Evolutionary conservation across 1,140 invertebrate genomes (phyloP).

Genomic region (Charaxes varanes): DNA sequence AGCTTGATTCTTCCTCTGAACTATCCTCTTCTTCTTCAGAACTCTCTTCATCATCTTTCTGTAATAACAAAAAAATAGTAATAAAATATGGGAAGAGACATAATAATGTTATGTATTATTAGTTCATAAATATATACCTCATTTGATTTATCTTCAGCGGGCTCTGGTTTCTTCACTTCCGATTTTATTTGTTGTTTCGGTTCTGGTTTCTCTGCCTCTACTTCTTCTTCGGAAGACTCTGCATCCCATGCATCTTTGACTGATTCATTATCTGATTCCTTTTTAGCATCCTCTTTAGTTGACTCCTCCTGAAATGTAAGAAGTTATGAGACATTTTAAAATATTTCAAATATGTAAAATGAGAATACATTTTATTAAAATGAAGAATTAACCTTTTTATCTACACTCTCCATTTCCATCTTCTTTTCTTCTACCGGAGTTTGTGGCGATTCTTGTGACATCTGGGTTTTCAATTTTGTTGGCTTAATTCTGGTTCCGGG

Average conservation of each 20-base stretch:
- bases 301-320: conserved; percentile 29
- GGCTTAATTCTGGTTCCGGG: conserved; percentile 84
- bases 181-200: conserved; percentile 39
- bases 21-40: conserved; percentile 67
- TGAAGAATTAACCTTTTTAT: conserved; percentile 69
- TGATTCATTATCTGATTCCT: conserved; percentile 73
- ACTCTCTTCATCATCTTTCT: conserved; percentile 47
- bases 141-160: conserved; percentile 37
- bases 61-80: conserved; percentile 8
- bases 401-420: conserved; percentile 75
- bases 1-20: conserved; percentile 72
- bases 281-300: conserved; percentile 60
- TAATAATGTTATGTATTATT: conserved; percentile 4
- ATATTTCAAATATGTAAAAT: too few species aligned
- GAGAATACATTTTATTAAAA: neutral
- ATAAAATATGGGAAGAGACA: too few species aligned
- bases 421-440: conserved; percentile 71
- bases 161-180: conserved; percentile 29
- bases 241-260: conserved; percentile 91
- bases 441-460: conserved; percentile 63
- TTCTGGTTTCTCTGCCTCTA: conserved; percentile 70
- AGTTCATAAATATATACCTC: conserved; percentile 29
- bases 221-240: conserved; percentile 80
- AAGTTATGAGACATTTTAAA: neutral
- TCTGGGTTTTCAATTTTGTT: conserved; percentile 80